Evolutionary conservation across 2,888 invertebrate species (phyloP), one percentile per base, ranked within the genome.

Genomic region (Electrophaes corylata): DNA sequence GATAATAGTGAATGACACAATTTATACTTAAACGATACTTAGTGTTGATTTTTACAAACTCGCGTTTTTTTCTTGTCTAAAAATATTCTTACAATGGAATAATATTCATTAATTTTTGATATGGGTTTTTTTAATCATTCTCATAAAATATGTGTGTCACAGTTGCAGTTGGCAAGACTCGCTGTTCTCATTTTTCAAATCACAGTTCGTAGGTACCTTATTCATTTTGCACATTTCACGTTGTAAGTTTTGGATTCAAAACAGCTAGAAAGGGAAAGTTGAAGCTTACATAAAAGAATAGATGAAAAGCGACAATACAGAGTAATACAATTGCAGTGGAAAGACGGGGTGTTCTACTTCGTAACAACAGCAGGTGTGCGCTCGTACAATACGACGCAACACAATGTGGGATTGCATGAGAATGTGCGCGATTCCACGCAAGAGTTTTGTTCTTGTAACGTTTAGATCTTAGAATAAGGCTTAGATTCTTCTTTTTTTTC

Each of bases 281-380:
- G 71, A 69, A 74, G 56, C 71, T 78, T 78, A 75, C 76, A 70
- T 73, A 72, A 76, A 76, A 43, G 14, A 26, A 71, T 74, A 72
- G 76, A 89, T 86, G 87, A 84, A 85, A 85, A 76, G 72, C 77
- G 81, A 89, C 89, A 89, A 90, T 89, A 72, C 79, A 62, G 65
- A 72, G 79, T 85, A 86, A 86, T 78, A 88, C 91, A 90, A 89
- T 90, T 87, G 88, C 78, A 80, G 70, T 84, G 87, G 86, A 91
- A 90, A 89, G 89, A 86, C 85, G 80, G 78, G 76, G 67, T 86
- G 89, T 82, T 84, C 88, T 67, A 89, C 76, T 88, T 88, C 74
- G 79, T 75, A 86, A 90, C 84, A 88, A 88, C 85, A 47, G 47
- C 60, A 55, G 50, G 54, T 59, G 59, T 44, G 44, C 19, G 39